These are phyloP conservation scores for Amphibalanus amphitrite DNA, from an alignment of 1,140 invertebrate species.

Conservation along the genomic window DNA sequence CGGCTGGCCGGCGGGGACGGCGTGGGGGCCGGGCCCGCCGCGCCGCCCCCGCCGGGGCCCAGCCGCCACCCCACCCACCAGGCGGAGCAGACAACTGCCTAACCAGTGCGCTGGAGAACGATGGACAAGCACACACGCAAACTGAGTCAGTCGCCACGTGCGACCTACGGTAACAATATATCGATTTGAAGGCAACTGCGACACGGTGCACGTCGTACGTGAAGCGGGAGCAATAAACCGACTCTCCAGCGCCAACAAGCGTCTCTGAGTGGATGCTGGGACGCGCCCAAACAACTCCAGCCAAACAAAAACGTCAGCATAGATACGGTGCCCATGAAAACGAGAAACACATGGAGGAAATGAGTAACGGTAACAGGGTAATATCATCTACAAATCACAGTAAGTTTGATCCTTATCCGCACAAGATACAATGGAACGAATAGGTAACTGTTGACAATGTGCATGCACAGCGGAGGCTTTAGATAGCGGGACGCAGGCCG, in stretches of 20 bases:
- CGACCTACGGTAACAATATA: not conserved
- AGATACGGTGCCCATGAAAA: not conserved
- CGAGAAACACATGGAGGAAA: not conserved
- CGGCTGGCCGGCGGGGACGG: too few species aligned
- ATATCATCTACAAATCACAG: conserved; percentile 2
- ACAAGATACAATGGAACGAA: not conserved
- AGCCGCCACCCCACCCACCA: not conserved
- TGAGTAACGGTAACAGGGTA: not conserved
- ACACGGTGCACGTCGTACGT: not conserved
- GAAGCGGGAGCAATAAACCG: not conserved
- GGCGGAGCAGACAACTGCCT: not conserved
- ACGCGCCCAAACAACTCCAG: not conserved
- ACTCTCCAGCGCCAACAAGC: not conserved
- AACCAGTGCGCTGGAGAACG: not conserved
- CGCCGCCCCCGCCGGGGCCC: too few species aligned
- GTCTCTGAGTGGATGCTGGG: not conserved
- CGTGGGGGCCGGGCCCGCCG: too few species aligned
- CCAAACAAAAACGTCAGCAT: not conserved
- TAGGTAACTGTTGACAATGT: not conserved
- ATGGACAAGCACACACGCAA: not conserved
- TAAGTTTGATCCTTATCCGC: not conserved
- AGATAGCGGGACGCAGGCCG: not conserved
- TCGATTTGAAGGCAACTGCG: not conserved
- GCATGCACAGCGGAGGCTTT: not conserved
- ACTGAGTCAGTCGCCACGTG: not conserved